Percentiles rank a stretch among this genome's conserved stretches.
phyloP scores from a whole-genome alignment of 2,888 invertebrate genomes.

The Amphipyra tragopoginis region DNA sequence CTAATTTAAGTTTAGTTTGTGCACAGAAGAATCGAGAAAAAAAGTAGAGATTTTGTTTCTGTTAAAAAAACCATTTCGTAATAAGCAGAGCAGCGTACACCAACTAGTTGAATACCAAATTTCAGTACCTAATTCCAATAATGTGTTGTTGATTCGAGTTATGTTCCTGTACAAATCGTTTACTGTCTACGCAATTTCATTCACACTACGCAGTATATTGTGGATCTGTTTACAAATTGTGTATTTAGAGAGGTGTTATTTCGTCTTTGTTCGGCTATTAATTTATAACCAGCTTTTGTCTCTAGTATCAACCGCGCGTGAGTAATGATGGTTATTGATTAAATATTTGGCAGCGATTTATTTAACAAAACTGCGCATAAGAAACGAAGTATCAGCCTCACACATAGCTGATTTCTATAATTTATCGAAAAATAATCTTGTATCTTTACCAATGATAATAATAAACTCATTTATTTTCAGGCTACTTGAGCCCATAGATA shows the following conservation, averaged over 20 bases:
- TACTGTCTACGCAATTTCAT: not conserved
- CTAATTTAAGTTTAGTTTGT: too few species aligned
- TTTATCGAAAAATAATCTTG: too few species aligned
- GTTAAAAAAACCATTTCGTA: too few species aligned
- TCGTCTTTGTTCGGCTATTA: not conserved
- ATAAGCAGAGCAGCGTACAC: too few species aligned
- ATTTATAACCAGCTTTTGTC: not conserved
- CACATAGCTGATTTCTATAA: too few species aligned
- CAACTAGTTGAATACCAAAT: not conserved
- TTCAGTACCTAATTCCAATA: not conserved
- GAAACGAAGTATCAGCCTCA: too few species aligned
- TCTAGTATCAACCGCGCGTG: not conserved
- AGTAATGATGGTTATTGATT: not conserved
- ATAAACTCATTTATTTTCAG: too few species aligned
- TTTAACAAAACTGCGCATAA: too few species aligned
- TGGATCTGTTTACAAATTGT: not conserved
- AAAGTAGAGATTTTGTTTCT: too few species aligned
- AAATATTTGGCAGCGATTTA: not conserved
- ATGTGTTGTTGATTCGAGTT: constrained; percentile 8
- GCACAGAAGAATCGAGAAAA: too few species aligned
- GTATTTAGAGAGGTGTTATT: not conserved
- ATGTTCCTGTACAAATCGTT: constrained; percentile 1
- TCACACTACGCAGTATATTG: not conserved
- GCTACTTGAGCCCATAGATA: too few species aligned
- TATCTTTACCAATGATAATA: too few species aligned